Evolutionary conservation across 2,888 invertebrate genomes (phyloP).

Genomic region (Drosophila neonasuta): DNA sequence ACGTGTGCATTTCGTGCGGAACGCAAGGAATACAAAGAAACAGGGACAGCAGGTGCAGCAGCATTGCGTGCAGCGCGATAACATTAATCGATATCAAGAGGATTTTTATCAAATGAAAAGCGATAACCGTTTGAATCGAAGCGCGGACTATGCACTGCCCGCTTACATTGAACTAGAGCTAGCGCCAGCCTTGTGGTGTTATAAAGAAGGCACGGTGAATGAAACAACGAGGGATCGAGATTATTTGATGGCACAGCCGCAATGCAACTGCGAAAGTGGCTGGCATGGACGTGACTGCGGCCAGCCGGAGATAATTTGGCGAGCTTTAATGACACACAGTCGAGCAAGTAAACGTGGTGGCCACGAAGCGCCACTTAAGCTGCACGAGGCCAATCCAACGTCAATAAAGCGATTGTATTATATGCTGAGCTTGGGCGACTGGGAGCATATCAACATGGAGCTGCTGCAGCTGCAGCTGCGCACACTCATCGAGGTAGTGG

Average conservation of each 20-base stretch:
- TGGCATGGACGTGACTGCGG: slow-evolving; percentile 87
- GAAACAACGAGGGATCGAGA: slow-evolving; percentile 51
- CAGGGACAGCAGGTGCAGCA: slow-evolving; percentile 7
- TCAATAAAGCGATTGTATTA: slow-evolving; percentile 84
- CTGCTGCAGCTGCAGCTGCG: slow-evolving; percentile 85
- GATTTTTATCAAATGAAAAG: slow-evolving; percentile 70
- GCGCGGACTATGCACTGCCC: slow-evolving; percentile 61
- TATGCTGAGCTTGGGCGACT: slow-evolving; percentile 83
- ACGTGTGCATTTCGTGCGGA: slow-evolving; percentile 66
- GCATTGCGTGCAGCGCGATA: slow-evolving; percentile 51
- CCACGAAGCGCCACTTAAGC: slow-evolving; percentile 79
- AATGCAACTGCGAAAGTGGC: slow-evolving; percentile 84
- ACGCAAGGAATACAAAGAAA: slow-evolving; percentile 14
- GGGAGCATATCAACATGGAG: slow-evolving; percentile 82
- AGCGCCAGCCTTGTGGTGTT: slow-evolving; percentile 70
- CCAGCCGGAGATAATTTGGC: slow-evolving; percentile 87
- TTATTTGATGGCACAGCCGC: slow-evolving; percentile 61
- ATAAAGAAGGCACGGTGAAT: slow-evolving; percentile 73
- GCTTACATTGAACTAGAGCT: slow-evolving; percentile 58
- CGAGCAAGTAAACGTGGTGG: slow-evolving; percentile 47
- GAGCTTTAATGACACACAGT: slow-evolving; percentile 84
- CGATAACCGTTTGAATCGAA: slow-evolving; percentile 52
- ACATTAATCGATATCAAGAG: slow-evolving; percentile 60
- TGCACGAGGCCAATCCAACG: slow-evolving; percentile 63
- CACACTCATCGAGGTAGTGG: slow-evolving; percentile 85